Percentiles rank a stretch among this genome's conserved stretches.
Conservation (phyloP, 2,113 vertebrate species). For the Turdus rufiventris region DNA sequence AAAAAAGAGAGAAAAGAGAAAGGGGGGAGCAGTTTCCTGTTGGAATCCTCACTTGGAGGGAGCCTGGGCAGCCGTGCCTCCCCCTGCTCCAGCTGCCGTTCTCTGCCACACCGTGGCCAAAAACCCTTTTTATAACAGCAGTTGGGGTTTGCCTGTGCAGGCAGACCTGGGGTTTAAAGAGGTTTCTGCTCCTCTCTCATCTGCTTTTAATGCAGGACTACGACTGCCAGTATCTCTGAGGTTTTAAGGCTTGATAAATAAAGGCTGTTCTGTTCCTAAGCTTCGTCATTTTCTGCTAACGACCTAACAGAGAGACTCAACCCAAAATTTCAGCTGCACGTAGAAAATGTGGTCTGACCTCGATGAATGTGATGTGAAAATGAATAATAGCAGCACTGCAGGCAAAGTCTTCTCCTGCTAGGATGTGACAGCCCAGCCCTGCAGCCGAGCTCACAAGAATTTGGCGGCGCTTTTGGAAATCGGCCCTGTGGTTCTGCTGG, state of each 20-base stretch:
- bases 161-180: not conserved
- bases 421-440: not conserved
- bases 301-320: not conserved
- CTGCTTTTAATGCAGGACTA: not conserved
- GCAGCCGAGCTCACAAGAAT: not conserved
- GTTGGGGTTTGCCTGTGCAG: not conserved
- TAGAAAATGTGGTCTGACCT: not conserved
- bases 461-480: not conserved
- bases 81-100: not conserved
- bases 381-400: constrained; percentile 9
- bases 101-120: not conserved
- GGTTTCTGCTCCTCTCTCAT: not conserved
- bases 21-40: constrained; percentile 5
- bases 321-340: not conserved
- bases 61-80: not conserved
- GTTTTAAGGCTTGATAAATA: not conserved
- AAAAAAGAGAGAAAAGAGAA: not conserved
- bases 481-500: not conserved
- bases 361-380: not conserved
- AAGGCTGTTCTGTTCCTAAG: not conserved
- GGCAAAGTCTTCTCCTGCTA: not conserved
- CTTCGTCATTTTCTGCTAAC: not conserved
- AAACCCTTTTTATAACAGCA: not conserved
- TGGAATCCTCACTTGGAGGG: not conserved
- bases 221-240: not conserved